Percentiles rank a stretch among this genome's conserved stretches.
These are phyloP conservation scores for Heliconius congener DNA, from an alignment of 1,140 invertebrate genomes.

Conservation along the genomic window DNA sequence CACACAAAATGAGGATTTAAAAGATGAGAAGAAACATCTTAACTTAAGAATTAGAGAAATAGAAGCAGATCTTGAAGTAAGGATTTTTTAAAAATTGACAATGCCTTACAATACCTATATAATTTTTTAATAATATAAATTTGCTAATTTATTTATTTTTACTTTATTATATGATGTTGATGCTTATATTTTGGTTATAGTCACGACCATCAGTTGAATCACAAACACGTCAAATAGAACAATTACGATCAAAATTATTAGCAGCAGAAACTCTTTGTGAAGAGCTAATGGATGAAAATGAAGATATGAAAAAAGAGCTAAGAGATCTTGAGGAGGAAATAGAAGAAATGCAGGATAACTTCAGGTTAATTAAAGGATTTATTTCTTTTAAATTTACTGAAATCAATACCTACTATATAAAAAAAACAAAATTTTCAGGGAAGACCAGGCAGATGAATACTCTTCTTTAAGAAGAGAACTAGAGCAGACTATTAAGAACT, in stretches of 20 bases:
- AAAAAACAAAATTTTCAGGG: conserved; percentile 81
- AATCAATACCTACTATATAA: not conserved
- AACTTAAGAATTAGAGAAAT: conserved; percentile 87
- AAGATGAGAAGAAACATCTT: conserved; percentile 90
- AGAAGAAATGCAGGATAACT: conserved; percentile 98
- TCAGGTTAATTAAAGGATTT: conserved; percentile 82
- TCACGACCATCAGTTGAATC: conserved; percentile 79
- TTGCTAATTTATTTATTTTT: not conserved
- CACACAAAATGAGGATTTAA: conserved; percentile 88
- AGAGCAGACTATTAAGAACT: conserved; percentile 98
- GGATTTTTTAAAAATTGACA: not conserved
- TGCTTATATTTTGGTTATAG: conserved; percentile 42
- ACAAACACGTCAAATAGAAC: conserved; percentile 83
- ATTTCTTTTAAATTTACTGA: conserved; percentile 8
- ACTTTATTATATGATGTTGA: too few species aligned
- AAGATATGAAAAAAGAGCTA: conserved; percentile 96
- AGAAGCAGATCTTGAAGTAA: conserved; percentile 85
- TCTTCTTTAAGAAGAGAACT: conserved; percentile 95
- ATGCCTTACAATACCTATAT: not conserved
- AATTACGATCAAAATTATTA: conserved; percentile 89
- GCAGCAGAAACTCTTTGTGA: conserved; percentile 94
- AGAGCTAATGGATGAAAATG: conserved; percentile 97
- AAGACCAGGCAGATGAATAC: conserved; percentile 98
- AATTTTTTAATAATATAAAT: not conserved
- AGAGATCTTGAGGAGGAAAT: conserved; percentile 97